Base-by-base conservation (phyloP, 2,797 vertebrate genomes). In the Amphiprion clarkii region DNA sequence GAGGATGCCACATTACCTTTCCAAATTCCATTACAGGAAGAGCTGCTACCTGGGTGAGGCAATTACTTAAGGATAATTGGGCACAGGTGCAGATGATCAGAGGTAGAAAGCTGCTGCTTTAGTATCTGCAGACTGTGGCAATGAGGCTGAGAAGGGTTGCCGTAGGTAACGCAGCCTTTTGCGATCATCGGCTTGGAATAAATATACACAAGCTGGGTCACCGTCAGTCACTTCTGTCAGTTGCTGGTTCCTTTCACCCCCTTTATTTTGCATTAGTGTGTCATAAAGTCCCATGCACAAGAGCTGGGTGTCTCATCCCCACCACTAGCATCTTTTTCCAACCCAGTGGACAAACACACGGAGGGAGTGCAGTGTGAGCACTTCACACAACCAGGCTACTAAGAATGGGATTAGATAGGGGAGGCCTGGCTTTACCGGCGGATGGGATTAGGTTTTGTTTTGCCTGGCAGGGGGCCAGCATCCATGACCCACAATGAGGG, bases 391-490 rank as follows among this genome's bases (percentile, higher is more conserved):
- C 89, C 76, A 69, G 83, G 83, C 89, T 87, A 76, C 89, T 89
- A 86, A 90, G 90, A 84, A 74, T 67, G 62, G 89, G 91, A 94
- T 95, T 93, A 91, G 82, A 90, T 72, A 63, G 74, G 80, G 88
- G 87, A 84, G 85, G 81, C 64, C 87, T 72, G 84, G 85, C 71
- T 91, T 92, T 89, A 89, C 77, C 61, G 62, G 79, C 88, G 89
- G 93, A 94, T 83, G 87, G 92, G 92, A 95, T 94, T 93, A 92
- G 80, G 77, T 83, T 94, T 94, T 92, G 88, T 92, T 94, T 91
- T 88, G 88, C 76, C 84, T 93, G 91, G 87, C 89, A 69, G 66
- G 79, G 67, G 78, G 78, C 88, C 87, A 85, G 77, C 70, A 71
- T 78, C 83, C 79, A 79, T 89, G 87, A 92, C 87, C 87, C 85